These are phyloP conservation scores for Drosophila yooni DNA, from an alignment of 2,888 invertebrate species.

Conservation along the genomic window DNA sequence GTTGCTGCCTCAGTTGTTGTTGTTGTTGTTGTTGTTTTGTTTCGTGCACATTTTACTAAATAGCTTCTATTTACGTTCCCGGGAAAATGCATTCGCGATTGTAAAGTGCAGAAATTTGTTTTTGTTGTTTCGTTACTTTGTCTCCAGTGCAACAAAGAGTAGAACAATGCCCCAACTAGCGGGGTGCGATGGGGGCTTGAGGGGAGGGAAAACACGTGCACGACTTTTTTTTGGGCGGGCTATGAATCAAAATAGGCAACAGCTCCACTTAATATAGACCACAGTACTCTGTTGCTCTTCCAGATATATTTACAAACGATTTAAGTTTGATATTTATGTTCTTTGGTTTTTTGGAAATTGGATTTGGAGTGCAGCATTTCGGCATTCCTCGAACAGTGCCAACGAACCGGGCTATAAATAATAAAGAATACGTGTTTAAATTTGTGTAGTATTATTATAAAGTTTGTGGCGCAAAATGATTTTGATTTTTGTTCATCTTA, in stretches of 20 bases:
- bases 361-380: slow-evolving; percentile 30
- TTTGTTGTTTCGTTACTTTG: slow-evolving; percentile 54
- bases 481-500: background rate
- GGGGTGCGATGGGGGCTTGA: background rate
- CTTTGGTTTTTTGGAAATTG: slow-evolving; percentile 25
- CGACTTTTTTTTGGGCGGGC: slow-evolving; percentile 54
- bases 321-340: slow-evolving; percentile 30
- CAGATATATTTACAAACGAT: background rate
- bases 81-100: slow-evolving; percentile 76
- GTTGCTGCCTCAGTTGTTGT: slow-evolving; percentile 9
- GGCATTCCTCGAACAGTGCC: slow-evolving; percentile 12
- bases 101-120: slow-evolving; percentile 71
- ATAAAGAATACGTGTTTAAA: slow-evolving; percentile 14
- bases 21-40: slow-evolving; percentile 43
- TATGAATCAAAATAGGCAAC: slow-evolving; percentile 69
- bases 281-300: background rate
- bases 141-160: slow-evolving; percentile 53
- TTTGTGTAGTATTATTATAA: background rate
- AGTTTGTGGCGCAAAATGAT: background rate
- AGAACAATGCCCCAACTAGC: slow-evolving; percentile 55
- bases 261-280: slow-evolving; percentile 26
- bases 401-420: background rate
- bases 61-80: slow-evolving; percentile 78
- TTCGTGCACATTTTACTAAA: slow-evolving; percentile 76
- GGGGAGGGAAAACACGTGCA: slow-evolving; percentile 55